Base-by-base conservation (phyloP, 2,888 invertebrate species). In the Caenorhabditis panamensis region DNA sequence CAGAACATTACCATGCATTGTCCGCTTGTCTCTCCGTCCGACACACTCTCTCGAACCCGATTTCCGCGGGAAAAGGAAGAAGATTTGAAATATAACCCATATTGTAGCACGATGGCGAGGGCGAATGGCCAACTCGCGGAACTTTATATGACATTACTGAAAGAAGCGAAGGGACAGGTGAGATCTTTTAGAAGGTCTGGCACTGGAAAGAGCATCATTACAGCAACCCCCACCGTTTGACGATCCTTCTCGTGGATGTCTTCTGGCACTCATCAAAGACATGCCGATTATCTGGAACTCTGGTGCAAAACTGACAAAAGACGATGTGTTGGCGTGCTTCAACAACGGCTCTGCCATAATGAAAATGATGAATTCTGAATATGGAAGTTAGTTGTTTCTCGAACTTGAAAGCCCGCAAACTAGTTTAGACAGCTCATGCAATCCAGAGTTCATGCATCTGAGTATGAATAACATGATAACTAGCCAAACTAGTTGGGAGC, bases 361-460 rank as follows among this genome's bases (percentile, higher is more conserved):
- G 13, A 44, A 59, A n/a, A 68, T 61, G 11, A 73, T 62, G 79
- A 44, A 67, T 47, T 22, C 37, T 97, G 98, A 92, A 96, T 97
- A 2, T 97, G 98, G 92, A 98, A 97, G 98, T 97, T 96, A 92
- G 95, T 66, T 9, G 47, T 47, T 47, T 47, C 8, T 53, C 11
- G 13, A 41, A 41, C 2, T 2, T 22, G 26, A 9, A 31, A 9
- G 9, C 9, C 9, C 31, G 4, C 5, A 31, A 31, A 31, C n/a
- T n/a, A n/a, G n/a, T n/a, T n/a, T n/a, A 9, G 31, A 31, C 31
- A 31, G 26, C 26, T 53, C 53, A 53, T 49, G 4, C 2, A 13
- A 31, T 31, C 31, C n/a, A n/a, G n/a, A n/a, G n/a, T n/a, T n/a
- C n/a, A n/a, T n/a, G n/a, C n/a, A n/a, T n/a, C n/a, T n/a, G n/a